Percentiles rank a stretch among this genome's conserved stretches.
Conservation (phyloP, 2,888 invertebrate genomes). For the Coelogynopora nodosa region DNA sequence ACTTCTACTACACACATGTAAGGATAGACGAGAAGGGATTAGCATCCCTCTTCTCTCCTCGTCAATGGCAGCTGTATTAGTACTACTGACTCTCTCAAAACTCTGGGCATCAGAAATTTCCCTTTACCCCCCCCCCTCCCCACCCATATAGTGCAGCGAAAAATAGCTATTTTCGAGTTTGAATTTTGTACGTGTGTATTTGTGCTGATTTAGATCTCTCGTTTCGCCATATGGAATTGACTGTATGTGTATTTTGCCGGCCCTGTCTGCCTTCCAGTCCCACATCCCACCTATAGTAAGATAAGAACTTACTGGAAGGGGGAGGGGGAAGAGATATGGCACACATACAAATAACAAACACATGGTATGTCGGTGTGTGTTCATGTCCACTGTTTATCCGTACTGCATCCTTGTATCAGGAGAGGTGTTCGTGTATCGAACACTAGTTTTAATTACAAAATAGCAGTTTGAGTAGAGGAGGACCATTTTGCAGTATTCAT, state of each 20-base stretch:
- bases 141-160: too few relatives aligned
- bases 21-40: background rate
- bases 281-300: background rate
- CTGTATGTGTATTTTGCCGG: background rate
- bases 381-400: background rate
- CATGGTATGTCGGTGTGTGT: constrained; percentile 7
- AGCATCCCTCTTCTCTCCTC: background rate
- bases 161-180: too few relatives aligned
- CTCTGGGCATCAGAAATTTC: too few relatives aligned
- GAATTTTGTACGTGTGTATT: background rate
- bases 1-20: background rate
- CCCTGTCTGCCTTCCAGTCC: background rate
- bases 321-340: background rate
- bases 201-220: background rate
- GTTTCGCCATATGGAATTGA: background rate
- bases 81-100: background rate
- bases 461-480: too few relatives aligned
- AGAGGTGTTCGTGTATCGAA: too few relatives aligned
- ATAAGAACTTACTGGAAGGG: background rate
- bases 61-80: background rate
- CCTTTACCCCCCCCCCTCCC: too few relatives aligned
- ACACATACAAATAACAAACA: constrained; percentile 18
- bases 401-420: too few relatives aligned
- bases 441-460: too few relatives aligned
- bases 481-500: too few relatives aligned